Evolutionary conservation across 2,797 vertebrate species (phyloP), one percentile per base, ranked within the genome.

Genomic region (Glossophaga mutica): DNA sequence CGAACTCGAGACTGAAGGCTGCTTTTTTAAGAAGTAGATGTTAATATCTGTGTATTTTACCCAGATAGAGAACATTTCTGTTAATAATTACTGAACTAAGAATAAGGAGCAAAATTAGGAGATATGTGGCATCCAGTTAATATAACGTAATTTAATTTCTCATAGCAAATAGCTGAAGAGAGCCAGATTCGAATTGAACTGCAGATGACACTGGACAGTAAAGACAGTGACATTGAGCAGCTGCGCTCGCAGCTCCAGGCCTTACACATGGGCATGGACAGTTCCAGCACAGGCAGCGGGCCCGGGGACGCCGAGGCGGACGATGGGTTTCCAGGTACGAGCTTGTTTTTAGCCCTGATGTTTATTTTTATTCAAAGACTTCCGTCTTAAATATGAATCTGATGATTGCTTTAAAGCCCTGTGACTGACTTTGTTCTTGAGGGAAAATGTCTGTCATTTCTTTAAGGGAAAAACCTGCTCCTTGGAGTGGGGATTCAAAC

Each of bases 131-230:
- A 70, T 93, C 32, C 44, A 26, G 0, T 90, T 95, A 76, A 96
- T 85, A 78, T 74, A 67, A n/a, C 9, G 1, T 70, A 26, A 82
- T 81, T 76, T 91, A 10, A 92, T 96, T 97, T 95, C 73, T 92
- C 96, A 22, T 94, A 99, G 99, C 99, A 99, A 99, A 98, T 99
- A 96, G 98, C 99, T 2, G 99, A 99, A 46, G 99, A 99, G 98
- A 99, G 99, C 96, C 99, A 99, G 98, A 99, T 99, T 98, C 99
- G 99, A 6, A 99, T 99, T 24, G 99, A 99, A 98, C 99, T 99
- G 85, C 99, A 99, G 98, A 99, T 99, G 99, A 99, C 99, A 39
- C 98, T 99, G 97, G 99, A 99, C 98, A 99, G 99, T 95, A 99
- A 99, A 96, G 99, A 99, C 98, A 99, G 99, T 2, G 99, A 99